Base-by-base conservation (phyloP, 2,888 invertebrate species). In the Leucania comma region DNA sequence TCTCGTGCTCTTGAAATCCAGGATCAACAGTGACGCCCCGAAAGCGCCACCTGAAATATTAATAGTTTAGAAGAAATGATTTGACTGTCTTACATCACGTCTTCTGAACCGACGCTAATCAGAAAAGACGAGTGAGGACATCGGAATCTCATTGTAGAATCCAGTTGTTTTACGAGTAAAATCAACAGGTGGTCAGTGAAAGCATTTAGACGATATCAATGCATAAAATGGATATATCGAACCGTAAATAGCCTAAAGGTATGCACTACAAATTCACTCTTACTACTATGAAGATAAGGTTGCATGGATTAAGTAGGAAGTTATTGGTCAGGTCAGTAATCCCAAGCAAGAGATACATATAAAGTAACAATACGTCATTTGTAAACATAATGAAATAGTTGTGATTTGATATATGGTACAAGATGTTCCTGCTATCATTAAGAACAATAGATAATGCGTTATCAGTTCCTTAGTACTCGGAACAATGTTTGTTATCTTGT, bases 401-500 rank as follows among this genome's bases (percentile, higher is more conserved):
- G 26, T 67, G 14, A 48, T 64, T 38, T 32, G n/a, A 65, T 29
- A 59, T 53, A 48, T 22, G 35, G 24, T 48, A 48, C 67, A 42
- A 68, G 10, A n/a, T 12, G n/a, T 38, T n/a, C 2, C 12, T 35
- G 22, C 20, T 62, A 22, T 70, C 46, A 14, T n/a, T 12, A n/a
- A 35, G 42, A 70, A 69, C 54, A 70, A 42, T 56, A 46, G 78
- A 72, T 50, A 24, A 51, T 74, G 5, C 12, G 8, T 60, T 73
- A 73, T 74, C 69, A 69, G 50, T 60, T 56, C 22, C 32, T 22
- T 14, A 68, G 29, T 54, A 26, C 32, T 53, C 4, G 14, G 14
- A n/a, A 42, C 62, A 3, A 14, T 22, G 22, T 56, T 22, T 32
- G 22, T 42, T 32, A 24, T 38, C 42, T 61, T 38, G n/a, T 61